These are phyloP conservation scores for Apodemia zela DNA, from an alignment of 2,888 invertebrate species.

Conservation along the genomic window DNA sequence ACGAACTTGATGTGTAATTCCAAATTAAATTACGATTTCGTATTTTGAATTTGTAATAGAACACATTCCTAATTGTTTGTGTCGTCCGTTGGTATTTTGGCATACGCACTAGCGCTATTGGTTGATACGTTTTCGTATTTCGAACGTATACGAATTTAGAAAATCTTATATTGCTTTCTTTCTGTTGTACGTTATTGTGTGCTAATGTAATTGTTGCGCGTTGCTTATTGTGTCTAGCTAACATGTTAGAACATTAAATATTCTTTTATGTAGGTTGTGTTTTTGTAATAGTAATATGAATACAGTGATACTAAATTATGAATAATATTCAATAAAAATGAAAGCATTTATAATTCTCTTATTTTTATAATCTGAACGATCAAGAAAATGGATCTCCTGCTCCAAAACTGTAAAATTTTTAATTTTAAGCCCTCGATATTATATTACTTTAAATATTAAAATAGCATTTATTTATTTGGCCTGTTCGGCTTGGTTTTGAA, in stretches of 20 bases:
- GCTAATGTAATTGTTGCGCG: slow-evolving; percentile 68
- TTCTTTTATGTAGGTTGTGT: slow-evolving; percentile 14
- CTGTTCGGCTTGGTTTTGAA: no score
- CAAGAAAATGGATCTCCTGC: no score
- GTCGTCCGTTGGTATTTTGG: slow-evolving; percentile 66
- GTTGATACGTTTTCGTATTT: slow-evolving; percentile 69
- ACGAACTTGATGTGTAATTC: slow-evolving; percentile 38
- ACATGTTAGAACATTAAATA: slow-evolving; percentile 17
- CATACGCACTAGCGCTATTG: slow-evolving; percentile 67
- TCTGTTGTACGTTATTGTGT: slow-evolving; percentile 62
- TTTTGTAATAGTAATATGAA: slow-evolving; percentile 6
- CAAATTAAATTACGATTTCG: slow-evolving; percentile 55
- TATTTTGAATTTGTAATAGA: slow-evolving; percentile 67
- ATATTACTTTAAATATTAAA: no score
- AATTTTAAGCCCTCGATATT: no score
- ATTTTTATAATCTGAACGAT: no score
- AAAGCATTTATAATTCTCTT: no score
- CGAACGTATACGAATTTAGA: slow-evolving; percentile 73
- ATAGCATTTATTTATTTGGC: no score
- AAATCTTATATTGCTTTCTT: slow-evolving; percentile 71
- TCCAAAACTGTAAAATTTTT: no score
- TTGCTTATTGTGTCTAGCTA: slow-evolving; percentile 5
- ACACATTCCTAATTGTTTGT: slow-evolving; percentile 71
- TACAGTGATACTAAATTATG: no score
- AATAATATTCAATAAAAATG: no score